A percentile compares a stretch with the other conserved stretches of the same genome.
These are phyloP conservation scores for Taeniopygia guttata DNA, from an alignment of 2,797 vertebrate genomes.

Conservation along the genomic window DNA sequence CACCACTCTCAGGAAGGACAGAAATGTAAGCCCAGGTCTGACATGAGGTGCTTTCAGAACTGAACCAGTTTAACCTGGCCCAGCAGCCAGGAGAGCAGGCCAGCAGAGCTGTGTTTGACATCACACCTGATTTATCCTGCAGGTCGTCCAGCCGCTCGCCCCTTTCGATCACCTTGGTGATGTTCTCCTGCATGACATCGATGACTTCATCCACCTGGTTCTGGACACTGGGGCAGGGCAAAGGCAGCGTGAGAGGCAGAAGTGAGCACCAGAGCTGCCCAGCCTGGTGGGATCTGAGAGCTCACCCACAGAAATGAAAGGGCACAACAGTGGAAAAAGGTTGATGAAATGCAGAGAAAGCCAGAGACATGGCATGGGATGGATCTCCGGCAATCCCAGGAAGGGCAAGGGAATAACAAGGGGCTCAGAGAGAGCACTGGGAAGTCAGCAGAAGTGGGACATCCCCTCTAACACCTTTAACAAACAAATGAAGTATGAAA, in stretches of 20 bases:
- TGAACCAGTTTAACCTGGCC: background rate
- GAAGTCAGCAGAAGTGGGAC: background rate
- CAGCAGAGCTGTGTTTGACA: background rate
- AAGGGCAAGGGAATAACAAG: background rate
- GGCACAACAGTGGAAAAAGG: background rate
- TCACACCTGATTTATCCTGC: constrained; percentile 96
- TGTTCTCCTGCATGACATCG: constrained; percentile 99
- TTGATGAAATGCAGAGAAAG: background rate
- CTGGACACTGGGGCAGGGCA: constrained; percentile 84
- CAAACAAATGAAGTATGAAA: background rate
- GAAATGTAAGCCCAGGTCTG: background rate
- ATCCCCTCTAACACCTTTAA: background rate
- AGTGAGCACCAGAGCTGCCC: background rate
- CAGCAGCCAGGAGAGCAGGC: background rate
- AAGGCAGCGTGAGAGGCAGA: background rate
- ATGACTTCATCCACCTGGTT: constrained; percentile 99
- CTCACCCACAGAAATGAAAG: background rate
- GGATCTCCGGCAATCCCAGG: background rate
- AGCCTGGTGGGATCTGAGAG: rapidly evolving
- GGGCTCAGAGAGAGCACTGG: background rate
- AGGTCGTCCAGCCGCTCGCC: constrained; percentile 96
- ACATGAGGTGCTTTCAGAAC: background rate
- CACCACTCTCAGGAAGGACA: background rate
- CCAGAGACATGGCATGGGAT: background rate
- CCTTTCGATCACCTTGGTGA: constrained; percentile 97